Evolutionary conservation across 2,113 vertebrate species (phyloP).

Genomic region (Colossoma macropomum): DNA sequence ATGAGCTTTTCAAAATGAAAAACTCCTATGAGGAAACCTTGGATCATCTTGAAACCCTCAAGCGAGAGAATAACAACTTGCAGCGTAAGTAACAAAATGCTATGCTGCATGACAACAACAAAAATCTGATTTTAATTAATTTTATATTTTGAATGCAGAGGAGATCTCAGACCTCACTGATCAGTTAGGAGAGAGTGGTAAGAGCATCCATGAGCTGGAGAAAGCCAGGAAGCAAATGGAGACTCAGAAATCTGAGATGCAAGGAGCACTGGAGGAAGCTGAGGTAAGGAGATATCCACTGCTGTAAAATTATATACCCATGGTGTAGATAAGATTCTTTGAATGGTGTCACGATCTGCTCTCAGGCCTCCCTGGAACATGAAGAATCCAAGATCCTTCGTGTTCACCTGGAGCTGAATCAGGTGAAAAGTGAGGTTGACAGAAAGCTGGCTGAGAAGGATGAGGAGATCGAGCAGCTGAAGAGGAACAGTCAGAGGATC

Average conservation of each 20-base stretch:
- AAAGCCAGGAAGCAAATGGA: constrained; percentile 80
- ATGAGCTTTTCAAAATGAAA: constrained; percentile 77
- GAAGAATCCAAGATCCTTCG: constrained; percentile 78
- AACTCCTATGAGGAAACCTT: constrained; percentile 64
- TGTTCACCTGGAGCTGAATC: constrained; percentile 83
- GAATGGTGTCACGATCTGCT: too few relatives aligned
- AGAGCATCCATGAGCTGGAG: constrained; percentile 82
- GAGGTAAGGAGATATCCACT: constrained; percentile 35
- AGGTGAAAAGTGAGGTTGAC: constrained; percentile 86
- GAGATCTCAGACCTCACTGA: constrained; percentile 53
- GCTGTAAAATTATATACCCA: too few relatives aligned
- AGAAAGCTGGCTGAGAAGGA: constrained; percentile 87
- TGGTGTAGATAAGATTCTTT: too few relatives aligned
- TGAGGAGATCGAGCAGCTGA: constrained; percentile 86
- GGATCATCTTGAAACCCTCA: constrained; percentile 75
- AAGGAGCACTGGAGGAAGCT: constrained; percentile 54
- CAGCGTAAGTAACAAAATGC: constrained; percentile 36
- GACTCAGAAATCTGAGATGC: constrained; percentile 56
- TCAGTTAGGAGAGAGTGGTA: constrained; percentile 73
- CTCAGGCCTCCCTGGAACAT: constrained; percentile 75
- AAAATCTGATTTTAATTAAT: too few relatives aligned
- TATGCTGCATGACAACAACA: too few relatives aligned
- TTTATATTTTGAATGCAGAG: too few relatives aligned
- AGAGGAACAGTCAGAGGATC: constrained; percentile 83
- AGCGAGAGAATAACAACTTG: constrained; percentile 47